Percentiles rank a stretch among this genome's conserved stretches.
Conservation (phyloP, 2,888 invertebrate species). For the Monopis laevigella region DNA sequence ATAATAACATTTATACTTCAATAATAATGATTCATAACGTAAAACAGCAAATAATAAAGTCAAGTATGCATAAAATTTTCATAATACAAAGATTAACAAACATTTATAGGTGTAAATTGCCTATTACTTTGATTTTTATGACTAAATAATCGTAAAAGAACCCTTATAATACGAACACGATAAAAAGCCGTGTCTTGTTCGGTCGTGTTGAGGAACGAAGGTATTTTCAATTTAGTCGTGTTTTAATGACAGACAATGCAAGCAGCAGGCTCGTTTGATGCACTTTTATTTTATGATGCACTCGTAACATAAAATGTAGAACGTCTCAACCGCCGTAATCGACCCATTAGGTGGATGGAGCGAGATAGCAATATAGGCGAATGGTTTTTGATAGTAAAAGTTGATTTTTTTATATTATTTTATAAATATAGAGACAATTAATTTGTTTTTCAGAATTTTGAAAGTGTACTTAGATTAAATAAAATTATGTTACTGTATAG, state of each 20-base stretch:
- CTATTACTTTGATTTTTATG: constrained; percentile 70
- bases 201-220: constrained; percentile 11
- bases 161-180: constrained; percentile 43
- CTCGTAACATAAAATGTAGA: constrained; percentile 62
- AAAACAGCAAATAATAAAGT: constrained; percentile 7
- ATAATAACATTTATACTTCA: too few relatives aligned
- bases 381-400: too few relatives aligned
- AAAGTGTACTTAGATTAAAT: too few relatives aligned
- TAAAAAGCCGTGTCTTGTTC: constrained; percentile 26
- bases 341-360: constrained; percentile 35
- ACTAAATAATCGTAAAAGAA: constrained; percentile 70
- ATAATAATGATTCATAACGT: constrained; percentile 5
- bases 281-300: constrained; percentile 64
- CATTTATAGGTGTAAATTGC: constrained; percentile 65
- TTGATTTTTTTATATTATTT: too few relatives aligned
- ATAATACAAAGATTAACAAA: constrained; percentile 68
- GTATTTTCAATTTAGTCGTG: constrained; percentile 36
- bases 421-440: too few relatives aligned
- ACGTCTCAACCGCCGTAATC: constrained; percentile 60
- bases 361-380: constrained; percentile 21
- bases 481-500: too few relatives aligned
- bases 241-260: constrained; percentile 59
- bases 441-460: too few relatives aligned
- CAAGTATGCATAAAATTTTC: constrained; percentile 24
- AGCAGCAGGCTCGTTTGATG: constrained; percentile 58